Evolutionary conservation across 2,888 invertebrate species (phyloP), one percentile per base, ranked within the genome.

Genomic region (Drosophila sordidapex): DNA sequence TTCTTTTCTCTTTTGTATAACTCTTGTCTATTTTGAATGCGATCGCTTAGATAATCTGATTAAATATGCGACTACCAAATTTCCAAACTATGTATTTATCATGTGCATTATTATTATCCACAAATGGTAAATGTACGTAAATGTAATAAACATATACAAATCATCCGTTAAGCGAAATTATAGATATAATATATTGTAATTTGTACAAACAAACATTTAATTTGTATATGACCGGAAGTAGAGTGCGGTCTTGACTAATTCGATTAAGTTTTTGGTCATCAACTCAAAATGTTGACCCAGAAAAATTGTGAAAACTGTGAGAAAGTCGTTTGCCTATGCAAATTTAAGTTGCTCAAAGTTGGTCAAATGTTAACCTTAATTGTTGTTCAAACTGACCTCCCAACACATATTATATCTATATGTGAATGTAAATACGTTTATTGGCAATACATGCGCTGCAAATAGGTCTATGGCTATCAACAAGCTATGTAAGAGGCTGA

Each of bases 321-420:
- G 67, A 68, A 68, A 68, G 70, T 33, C 70, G 27, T 68, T 38
- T 25, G 43, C 18, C 49, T n/a, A 46, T 66, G 67, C 7, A 36
- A 66, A 66, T 53, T 29, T 29, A 2, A 33, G 29, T 38, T 10
- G 36, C 10, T 27, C 33, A 33, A 33, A 33, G 33, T 48, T 69
- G 56, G 48, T 70, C 67, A 38, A 27, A 13, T 11, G 33, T 40
- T 68, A 70, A 57, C 57, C 67, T 56, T 40, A 70, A 70, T 57
- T 69, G 54, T 31, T 31, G n/a, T n/a, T 38, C 21, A 38, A 48
- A 21, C 31, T 33, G n/a, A 48, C 6, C 38, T 40, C 38, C 27
- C 33, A 18, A n/a, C 21, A 31, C 7, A 31, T n/a, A 33, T 33
- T 18, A 49, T 18, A 15, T 36, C 15, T 15, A n/a, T 46, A 21